These are phyloP conservation scores for Dicyrtomina minuta DNA, from an alignment of 2,888 invertebrate species.

Conservation along the genomic window DNA sequence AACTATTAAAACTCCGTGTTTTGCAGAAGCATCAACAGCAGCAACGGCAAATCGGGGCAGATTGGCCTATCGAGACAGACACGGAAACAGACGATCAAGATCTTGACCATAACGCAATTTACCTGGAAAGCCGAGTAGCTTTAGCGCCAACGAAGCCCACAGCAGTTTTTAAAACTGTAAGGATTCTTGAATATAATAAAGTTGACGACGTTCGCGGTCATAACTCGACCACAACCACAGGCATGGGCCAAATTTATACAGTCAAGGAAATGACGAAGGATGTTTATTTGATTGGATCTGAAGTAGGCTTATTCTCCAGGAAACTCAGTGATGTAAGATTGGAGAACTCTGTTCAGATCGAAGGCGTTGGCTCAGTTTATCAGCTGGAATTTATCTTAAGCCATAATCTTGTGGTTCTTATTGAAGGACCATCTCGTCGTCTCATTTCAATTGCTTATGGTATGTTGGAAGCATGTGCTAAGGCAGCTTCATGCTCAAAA, in stretches of 20 bases:
- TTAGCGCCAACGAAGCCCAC: too few relatives aligned
- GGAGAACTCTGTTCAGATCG: slow-evolving; percentile 55
- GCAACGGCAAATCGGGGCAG: too few relatives aligned
- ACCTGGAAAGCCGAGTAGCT: too few relatives aligned
- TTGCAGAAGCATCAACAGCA: too few relatives aligned
- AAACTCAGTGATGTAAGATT: slow-evolving; percentile 52
- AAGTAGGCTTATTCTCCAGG: slow-evolving; percentile 64
- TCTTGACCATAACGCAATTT: too few relatives aligned
- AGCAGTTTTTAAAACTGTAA: too few relatives aligned
- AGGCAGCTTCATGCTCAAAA: slow-evolving; percentile 58
- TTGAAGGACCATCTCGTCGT: slow-evolving; percentile 60
- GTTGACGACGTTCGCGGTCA: too few relatives aligned
- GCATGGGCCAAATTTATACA: slow-evolving; percentile 40
- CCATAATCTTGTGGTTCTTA: neutral
- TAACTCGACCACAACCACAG: too few relatives aligned
- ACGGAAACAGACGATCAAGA: too few relatives aligned
- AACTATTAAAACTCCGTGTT: too few relatives aligned
- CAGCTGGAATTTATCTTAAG: slow-evolving; percentile 64
- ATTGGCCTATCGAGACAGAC: too few relatives aligned
- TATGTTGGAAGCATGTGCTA: slow-evolving; percentile 61
- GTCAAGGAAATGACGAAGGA: slow-evolving; percentile 23
- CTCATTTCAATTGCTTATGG: slow-evolving; percentile 65
- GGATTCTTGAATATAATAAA: too few relatives aligned
- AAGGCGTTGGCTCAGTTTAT: slow-evolving; percentile 65
- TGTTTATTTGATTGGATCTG: slow-evolving; percentile 62